Percentiles rank a stretch among this genome's conserved stretches.
These are phyloP conservation scores for Lamellibrachia columna DNA, from an alignment of 2,888 invertebrate species.

Conservation along the genomic window DNA sequence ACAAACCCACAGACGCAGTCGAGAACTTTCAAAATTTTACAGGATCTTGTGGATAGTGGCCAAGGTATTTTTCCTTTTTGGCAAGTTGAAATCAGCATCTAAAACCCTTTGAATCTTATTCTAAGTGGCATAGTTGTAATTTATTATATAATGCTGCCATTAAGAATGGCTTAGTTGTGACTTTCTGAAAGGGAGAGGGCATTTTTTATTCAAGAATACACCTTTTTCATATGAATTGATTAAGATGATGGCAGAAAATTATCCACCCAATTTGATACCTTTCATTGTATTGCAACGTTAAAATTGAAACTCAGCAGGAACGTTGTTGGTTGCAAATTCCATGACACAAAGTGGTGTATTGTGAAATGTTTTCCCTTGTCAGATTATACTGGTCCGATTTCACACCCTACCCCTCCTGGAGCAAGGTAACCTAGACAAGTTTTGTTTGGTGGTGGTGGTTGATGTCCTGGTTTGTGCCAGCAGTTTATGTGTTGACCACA, in stretches of 20 bases:
- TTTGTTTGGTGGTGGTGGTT: slow-evolving; percentile 6
- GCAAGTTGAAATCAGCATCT: not conserved
- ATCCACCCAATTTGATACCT: not conserved
- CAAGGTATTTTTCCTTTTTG: slow-evolving; percentile 29
- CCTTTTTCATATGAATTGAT: not conserved
- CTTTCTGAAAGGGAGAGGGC: not conserved
- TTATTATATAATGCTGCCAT: not conserved
- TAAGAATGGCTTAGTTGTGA: not conserved
- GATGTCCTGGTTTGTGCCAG: not conserved
- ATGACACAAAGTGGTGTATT: not conserved
- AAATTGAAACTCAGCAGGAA: not conserved
- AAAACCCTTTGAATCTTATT: not conserved
- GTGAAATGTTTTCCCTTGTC: slow-evolving; percentile 5
- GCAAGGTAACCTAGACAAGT: slow-evolving; percentile 16
- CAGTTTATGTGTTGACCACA: not conserved
- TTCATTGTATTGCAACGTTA: not conserved
- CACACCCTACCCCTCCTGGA: not conserved
- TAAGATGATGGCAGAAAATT: not conserved
- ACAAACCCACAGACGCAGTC: slow-evolving; percentile 29
- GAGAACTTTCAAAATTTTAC: slow-evolving; percentile 33
- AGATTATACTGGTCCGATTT: slow-evolving; percentile 16
- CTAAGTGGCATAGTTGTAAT: not conserved
- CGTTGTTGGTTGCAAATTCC: not conserved
- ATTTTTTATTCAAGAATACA: not conserved
- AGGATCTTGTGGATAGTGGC: slow-evolving; percentile 30